Conservation (phyloP, 2,888 invertebrate genomes). For the Margaritifera margaritifera region DNA sequence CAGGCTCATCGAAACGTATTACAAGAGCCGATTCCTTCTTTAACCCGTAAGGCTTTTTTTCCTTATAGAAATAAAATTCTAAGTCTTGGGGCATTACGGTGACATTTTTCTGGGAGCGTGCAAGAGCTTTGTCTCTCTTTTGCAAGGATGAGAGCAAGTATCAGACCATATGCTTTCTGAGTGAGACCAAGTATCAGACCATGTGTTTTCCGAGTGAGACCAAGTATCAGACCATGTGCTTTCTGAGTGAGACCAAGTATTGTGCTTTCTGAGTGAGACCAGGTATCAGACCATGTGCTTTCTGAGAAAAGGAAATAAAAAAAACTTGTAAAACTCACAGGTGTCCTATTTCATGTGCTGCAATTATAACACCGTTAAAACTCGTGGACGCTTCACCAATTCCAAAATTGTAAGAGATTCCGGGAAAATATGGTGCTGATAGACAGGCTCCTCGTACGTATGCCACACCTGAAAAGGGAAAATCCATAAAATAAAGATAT, state of each 20-base stretch:
- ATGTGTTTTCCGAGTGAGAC: background rate
- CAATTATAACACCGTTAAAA: constrained; percentile 60
- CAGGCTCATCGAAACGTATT: no score
- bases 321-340: constrained; percentile 46
- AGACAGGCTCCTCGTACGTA: constrained; percentile 61
- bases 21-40: no score
- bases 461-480: constrained; percentile 49
- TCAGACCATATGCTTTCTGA: no score
- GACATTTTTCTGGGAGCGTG: no score
- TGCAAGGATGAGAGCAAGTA: no score
- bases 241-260: no score
- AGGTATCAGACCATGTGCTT: background rate
- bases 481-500: background rate
- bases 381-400: constrained; percentile 59
- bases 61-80: no score
- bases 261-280: background rate
- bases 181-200: no score
- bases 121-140: no score
- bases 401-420: constrained; percentile 57
- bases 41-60: no score
- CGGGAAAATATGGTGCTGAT: constrained; percentile 48
- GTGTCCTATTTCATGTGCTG: constrained; percentile 62
- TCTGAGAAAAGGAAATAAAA: background rate
- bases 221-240: background rate
- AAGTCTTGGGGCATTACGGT: no score